Base-by-base conservation (phyloP, 2,888 invertebrate species). In the Dasypolia templi region DNA sequence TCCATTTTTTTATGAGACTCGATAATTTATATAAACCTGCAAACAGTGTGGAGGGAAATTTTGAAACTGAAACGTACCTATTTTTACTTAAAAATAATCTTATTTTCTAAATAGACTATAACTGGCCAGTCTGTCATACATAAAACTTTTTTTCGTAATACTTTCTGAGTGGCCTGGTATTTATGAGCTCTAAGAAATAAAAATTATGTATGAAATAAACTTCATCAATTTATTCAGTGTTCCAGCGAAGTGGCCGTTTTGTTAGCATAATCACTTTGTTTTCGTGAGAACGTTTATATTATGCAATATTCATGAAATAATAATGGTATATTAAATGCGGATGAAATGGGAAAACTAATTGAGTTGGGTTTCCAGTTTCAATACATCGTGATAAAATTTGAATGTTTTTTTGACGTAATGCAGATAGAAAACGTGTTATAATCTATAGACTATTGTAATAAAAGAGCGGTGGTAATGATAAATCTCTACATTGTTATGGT, bases 251-350 rank as follows among this genome's bases (percentile, higher is more conserved):
- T 70, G 77, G 75, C 64, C 53, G 65, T 77, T 84, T 84, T 65
- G 75, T 77, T 61, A 75, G 12, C 26, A 77, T 81, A 84, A 84
- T 84, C 81, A 84, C 73, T 86, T 81, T 86, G 77, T 84, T 86
- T 74, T 74, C 72, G 55, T 51, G 62, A 76, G 64, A 78, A 77
- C 61, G 72, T 68, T 70, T 44, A 59, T 69, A 55, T 73, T n/a
- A 77, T 84, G 75, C 76, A 75, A 81, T 73, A 66, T 84, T 76
- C 85, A 70, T 81, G 82, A 65, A 72, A 72, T 69, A 14, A 64
- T 84, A 72, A 76, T 81, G 46, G 69, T 53, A 55, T 64, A 75
- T 81, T 84, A 70, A 76, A 81, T 76, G 66, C 22, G 63, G 7
- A 61, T 69, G 63, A 65, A 75, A 67, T 66, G 68, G 58, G 22